These are phyloP conservation scores for Clinocottus analis DNA, from an alignment of 2,113 vertebrate genomes.

Conservation along the genomic window DNA sequence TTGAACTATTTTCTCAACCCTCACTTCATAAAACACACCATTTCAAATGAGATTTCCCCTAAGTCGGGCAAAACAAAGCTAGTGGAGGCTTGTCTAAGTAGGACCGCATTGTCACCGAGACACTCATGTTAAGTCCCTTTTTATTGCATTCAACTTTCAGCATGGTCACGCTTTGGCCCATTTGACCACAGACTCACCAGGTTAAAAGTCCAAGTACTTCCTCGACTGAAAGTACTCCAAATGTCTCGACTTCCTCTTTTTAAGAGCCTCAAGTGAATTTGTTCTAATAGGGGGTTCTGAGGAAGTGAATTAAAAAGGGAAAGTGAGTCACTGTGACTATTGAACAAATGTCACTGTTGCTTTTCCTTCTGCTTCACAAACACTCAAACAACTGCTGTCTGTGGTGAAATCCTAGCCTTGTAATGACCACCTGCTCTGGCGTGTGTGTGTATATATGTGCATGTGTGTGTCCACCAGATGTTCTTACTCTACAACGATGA, in stretches of 20 bases:
- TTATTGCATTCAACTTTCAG: background rate
- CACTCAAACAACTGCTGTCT: constrained; percentile 21
- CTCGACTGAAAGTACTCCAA: background rate
- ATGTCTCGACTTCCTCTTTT: constrained; percentile 4
- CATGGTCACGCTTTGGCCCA: background rate
- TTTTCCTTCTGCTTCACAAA: constrained; percentile 1
- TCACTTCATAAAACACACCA: background rate
- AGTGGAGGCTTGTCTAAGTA: constrained; percentile 1
- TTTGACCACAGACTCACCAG: background rate
- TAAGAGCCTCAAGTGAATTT: background rate
- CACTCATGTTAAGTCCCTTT: background rate
- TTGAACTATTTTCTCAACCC: constrained; percentile 2
- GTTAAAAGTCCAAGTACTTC: constrained; percentile 41
- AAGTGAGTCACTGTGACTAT: constrained; percentile 6
- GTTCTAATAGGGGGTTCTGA: constrained; percentile 2
- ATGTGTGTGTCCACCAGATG: background rate
- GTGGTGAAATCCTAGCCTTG: constrained; percentile 20
- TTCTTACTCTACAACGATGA: constrained; percentile 5
- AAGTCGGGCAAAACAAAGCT: background rate
- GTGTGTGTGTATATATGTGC: background rate
- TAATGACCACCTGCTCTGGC: constrained; percentile 31
- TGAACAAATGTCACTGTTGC: constrained; percentile 13
- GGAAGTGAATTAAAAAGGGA: constrained; percentile 37
- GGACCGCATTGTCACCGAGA: background rate
- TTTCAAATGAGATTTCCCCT: background rate